phyloP scores from a whole-genome alignment of 2,888 invertebrate genomes.

The Hyposoter didymator region DNA sequence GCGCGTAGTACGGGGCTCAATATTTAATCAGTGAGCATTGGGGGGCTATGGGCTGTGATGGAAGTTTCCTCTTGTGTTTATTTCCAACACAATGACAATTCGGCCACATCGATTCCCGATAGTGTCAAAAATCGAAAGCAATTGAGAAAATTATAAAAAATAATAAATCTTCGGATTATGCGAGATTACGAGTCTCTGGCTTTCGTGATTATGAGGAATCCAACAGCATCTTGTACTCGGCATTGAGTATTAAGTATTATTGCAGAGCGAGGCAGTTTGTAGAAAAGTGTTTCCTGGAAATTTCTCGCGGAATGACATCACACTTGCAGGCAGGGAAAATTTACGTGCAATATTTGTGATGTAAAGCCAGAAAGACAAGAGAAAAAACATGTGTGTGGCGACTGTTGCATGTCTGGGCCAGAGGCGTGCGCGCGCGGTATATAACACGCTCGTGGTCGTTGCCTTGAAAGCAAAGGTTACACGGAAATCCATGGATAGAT shows the following conservation, averaged over 20 bases:
- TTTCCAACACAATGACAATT: neutral
- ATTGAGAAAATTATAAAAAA: neutral
- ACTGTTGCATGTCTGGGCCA: conserved; percentile 26
- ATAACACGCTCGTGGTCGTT: conserved; percentile 37
- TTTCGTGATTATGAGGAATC: neutral
- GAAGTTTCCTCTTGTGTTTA: neutral
- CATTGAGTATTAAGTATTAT: conserved; percentile 7
- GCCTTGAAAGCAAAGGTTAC: conserved; percentile 53
- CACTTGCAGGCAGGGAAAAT: conserved; percentile 9
- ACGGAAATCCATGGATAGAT: conserved; percentile 48
- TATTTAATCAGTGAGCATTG: neutral
- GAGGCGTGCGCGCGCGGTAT: conserved; percentile 12
- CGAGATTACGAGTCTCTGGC: neutral
- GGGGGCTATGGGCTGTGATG: neutral
- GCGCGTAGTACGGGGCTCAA: neutral
- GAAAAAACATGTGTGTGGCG: conserved; percentile 16
- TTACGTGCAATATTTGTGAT: neutral
- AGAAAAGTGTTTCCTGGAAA: conserved; percentile 40
- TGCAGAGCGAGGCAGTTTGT: neutral
- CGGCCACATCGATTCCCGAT: too few relatives aligned
- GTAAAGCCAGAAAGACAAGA: neutral
- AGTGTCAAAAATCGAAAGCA: neutral
- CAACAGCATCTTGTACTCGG: neutral
- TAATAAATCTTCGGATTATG: neutral
- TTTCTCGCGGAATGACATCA: conserved; percentile 31